phyloP scores from a whole-genome alignment of 2,888 invertebrate genomes.

The Drosophila stalkeri region DNA sequence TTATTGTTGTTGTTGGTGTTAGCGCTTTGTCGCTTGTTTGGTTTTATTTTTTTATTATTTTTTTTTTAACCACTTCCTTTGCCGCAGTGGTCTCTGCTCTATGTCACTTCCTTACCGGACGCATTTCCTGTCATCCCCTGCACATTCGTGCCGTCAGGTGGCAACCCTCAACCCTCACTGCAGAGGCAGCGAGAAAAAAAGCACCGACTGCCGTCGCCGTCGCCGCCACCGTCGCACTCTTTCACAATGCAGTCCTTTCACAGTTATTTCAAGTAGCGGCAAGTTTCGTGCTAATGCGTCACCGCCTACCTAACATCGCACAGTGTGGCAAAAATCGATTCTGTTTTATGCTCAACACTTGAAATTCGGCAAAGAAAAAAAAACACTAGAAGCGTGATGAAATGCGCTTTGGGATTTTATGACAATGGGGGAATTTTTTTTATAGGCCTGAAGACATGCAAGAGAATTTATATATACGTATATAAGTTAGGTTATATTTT shows the following conservation, averaged over 20 bases:
- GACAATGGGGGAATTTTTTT: conserved; percentile 3
- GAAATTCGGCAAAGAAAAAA: conserved; percentile 2
- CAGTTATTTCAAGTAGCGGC: conserved; percentile 28
- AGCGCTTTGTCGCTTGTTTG: conserved; percentile 43
- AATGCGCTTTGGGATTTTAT: conserved; percentile 9
- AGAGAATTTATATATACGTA: neutral
- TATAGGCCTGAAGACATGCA: neutral
- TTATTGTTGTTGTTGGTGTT: conserved; percentile 36
- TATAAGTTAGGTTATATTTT: neutral
- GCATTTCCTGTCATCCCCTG: conserved; percentile 65
- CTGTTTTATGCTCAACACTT: neutral
- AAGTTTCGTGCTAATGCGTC: conserved; percentile 48
- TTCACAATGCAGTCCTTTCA: conserved; percentile 24
- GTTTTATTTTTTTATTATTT: neutral
- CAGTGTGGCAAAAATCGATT: conserved; percentile 57
- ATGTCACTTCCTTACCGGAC: conserved; percentile 69
- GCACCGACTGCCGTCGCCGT: neutral
- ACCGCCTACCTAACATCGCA: conserved; percentile 28
- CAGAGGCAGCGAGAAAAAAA: conserved; percentile 8
- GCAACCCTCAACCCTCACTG: conserved; percentile 41
- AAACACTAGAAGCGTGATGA: conserved; percentile 2
- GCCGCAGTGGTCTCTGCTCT: conserved; percentile 42
- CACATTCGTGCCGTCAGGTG: conserved; percentile 57
- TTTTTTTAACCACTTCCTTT: conserved; percentile 73
- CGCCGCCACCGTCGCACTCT: neutral